These are phyloP conservation scores for Chelon labrosus DNA, from an alignment of 2,797 vertebrate species.

Conservation along the genomic window DNA sequence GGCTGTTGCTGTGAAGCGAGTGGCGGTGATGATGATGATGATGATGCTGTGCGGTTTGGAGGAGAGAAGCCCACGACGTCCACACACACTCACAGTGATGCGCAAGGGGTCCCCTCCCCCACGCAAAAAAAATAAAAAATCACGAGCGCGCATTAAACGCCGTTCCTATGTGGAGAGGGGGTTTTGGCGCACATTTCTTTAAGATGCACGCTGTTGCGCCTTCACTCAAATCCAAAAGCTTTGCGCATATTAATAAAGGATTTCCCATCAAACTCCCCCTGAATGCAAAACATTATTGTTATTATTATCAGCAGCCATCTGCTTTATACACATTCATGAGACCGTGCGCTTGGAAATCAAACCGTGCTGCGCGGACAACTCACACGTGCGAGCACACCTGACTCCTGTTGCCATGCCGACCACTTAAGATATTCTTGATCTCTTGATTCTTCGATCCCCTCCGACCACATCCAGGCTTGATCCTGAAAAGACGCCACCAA, in stretches of 20 bases:
- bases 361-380: constrained; percentile 13
- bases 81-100: constrained; percentile 65
- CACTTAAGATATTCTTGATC: constrained; percentile 39
- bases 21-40: constrained; percentile 52
- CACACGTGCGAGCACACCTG: constrained; percentile 65
- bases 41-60: constrained; percentile 65
- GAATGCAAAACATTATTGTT: background rate
- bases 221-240: background rate
- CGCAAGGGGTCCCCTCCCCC: constrained; percentile 71
- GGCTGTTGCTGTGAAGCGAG: constrained; percentile 68
- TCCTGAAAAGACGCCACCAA: constrained; percentile 11
- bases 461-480: constrained; percentile 26
- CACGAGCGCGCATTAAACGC: constrained; percentile 43
- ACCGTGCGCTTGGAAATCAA: constrained; percentile 15
- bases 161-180: constrained; percentile 31
- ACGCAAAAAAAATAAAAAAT: constrained; percentile 8
- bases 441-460: background rate
- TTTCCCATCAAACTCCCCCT: background rate
- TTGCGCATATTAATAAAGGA: background rate
- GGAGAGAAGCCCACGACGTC: constrained; percentile 78
- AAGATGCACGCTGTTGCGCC: background rate
- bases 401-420: constrained; percentile 80
- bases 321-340: constrained; percentile 4
- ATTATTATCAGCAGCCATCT: background rate
- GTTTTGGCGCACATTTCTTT: constrained; percentile 5